A percentile compares a stretch with the other conserved stretches of the same genome.
These are phyloP conservation scores for Allobates femoralis DNA, from an alignment of 2,797 vertebrate genomes.

Conservation along the genomic window DNA sequence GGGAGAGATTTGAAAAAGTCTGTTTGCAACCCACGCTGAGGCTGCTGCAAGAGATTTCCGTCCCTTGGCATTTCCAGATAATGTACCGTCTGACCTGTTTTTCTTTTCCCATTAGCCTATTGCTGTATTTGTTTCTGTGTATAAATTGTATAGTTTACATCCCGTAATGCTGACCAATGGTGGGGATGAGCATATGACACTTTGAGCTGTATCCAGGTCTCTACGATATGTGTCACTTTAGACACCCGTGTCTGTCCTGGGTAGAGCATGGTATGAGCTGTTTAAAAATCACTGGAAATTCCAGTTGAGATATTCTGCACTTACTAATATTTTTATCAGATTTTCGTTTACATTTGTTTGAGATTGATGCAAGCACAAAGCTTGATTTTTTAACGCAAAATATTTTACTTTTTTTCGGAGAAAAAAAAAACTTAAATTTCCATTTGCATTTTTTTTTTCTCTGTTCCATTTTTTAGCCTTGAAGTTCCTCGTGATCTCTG, in stretches of 20 bases:
- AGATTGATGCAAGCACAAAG: constrained; percentile 92
- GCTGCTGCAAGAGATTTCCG: constrained; percentile 71
- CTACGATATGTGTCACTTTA: constrained; percentile 74
- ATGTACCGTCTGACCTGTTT: constrained; percentile 78
- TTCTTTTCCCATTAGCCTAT: constrained; percentile 77
- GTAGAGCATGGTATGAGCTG: constrained; percentile 78
- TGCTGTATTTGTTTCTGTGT: constrained; percentile 77
- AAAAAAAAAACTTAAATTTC: constrained; percentile 72
- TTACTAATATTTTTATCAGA: constrained; percentile 84
- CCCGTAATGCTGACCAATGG: constrained; percentile 82
- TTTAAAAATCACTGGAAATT: constrained; percentile 79
- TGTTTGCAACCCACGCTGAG: constrained; percentile 78
- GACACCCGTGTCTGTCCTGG: constrained; percentile 72
- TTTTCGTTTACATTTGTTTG: constrained; percentile 88
- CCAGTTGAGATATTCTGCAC: constrained; percentile 82
- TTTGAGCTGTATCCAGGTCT: constrained; percentile 81
- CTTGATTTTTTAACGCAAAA: constrained; percentile 91
- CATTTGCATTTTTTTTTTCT: constrained; percentile 77
- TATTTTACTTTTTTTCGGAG: constrained; percentile 78
- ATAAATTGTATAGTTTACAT: constrained; percentile 85
- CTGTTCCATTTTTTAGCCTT: constrained; percentile 79
- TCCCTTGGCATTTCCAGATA: constrained; percentile 79
- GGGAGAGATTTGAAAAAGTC: constrained; percentile 79
- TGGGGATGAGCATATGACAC: constrained; percentile 81
- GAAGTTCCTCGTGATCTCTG: constrained; percentile 81